Evolutionary conservation across 2,113 vertebrate genomes (phyloP), one percentile per base, ranked within the genome.

Genomic region (Fulica atra): DNA sequence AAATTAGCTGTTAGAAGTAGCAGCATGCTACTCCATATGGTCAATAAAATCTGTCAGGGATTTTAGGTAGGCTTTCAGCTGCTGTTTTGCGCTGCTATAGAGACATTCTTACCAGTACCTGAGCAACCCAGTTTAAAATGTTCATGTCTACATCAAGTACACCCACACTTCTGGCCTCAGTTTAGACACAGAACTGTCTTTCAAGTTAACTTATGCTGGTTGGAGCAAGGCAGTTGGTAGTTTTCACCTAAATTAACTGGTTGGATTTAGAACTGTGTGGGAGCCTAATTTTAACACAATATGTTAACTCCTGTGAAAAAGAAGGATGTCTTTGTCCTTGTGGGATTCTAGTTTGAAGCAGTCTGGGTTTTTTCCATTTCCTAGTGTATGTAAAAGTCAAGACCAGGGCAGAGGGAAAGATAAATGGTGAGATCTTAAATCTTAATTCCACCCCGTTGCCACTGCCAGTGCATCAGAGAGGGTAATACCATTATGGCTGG

Each of bases 181-280:
- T 95, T 91, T 70, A 95, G 81, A 44, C 54, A 56, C 1, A 5
- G 31, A 95, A 63, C 33, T 83, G 88, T 93, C 90, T 97, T 61
- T 88, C 86, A 88, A 89, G 64, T 84, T 95, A 97, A 93, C 83
- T 93, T 84, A 81, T 83, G 35, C 80, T 70, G 42, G 13, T 54
- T 68, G 78, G 74, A 88, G 76, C 82, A 48, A 96, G 69, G 64
- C 90, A 78, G 81, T 92, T 79, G 54, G 68, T 94, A 92, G 72
- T 88, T 81, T 96, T 92, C 74, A 95, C 77, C 91, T 95, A 92
- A 91, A 89, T 89, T 89, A 93, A 87, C 60, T 91, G 86, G 38
- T 91, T 93, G 65, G 53, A 93, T 97, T 95, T 97, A 92, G 94
- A 93, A 82, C 59, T 92, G 89, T 80, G 95, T 91, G 87, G 93